A percentile compares a stretch with the other conserved stretches of the same genome.
These are phyloP conservation scores for Leptopilina myrica DNA, from an alignment of 2,888 invertebrate species.

Conservation along the genomic window DNA sequence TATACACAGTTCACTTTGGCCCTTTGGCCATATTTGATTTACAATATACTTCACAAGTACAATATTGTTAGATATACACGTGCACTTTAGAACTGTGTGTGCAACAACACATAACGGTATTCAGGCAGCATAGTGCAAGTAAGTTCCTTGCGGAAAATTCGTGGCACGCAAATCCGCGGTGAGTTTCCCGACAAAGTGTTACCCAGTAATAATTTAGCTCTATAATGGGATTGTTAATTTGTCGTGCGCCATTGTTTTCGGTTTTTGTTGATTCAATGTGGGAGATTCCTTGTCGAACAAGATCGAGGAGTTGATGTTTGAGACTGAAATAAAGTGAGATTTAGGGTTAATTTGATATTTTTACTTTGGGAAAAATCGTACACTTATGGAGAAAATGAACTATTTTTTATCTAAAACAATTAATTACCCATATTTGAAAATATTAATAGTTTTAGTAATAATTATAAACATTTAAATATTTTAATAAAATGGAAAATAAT, in stretches of 20 bases:
- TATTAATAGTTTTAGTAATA: no score
- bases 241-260: neutral
- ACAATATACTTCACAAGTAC: constrained; percentile 21
- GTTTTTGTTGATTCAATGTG: neutral
- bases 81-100: constrained; percentile 31
- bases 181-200: constrained; percentile 30
- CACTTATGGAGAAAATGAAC: no score
- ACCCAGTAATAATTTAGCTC: constrained; percentile 29
- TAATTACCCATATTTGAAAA: no score
- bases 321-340: no score
- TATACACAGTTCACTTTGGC: constrained; percentile 25
- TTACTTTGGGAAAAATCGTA: no score
- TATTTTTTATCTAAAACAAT: no score
- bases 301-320: no score
- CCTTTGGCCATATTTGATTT: constrained; percentile 28
- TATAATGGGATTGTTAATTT: constrained; percentile 39
- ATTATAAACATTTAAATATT: no score
- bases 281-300: no score
- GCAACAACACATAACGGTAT: neutral
- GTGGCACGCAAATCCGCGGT: constrained; percentile 39
- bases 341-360: no score
- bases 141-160: constrained; percentile 38
- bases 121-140: constrained; percentile 19
- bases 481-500: no score
- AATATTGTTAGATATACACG: constrained; percentile 14